Percentiles rank a stretch among this genome's conserved stretches.
These are phyloP conservation scores for Hydractinia echinata DNA, from an alignment of 30 jellyfish, hydroid and myxozoan genomes.

Conservation along the genomic window DNA sequence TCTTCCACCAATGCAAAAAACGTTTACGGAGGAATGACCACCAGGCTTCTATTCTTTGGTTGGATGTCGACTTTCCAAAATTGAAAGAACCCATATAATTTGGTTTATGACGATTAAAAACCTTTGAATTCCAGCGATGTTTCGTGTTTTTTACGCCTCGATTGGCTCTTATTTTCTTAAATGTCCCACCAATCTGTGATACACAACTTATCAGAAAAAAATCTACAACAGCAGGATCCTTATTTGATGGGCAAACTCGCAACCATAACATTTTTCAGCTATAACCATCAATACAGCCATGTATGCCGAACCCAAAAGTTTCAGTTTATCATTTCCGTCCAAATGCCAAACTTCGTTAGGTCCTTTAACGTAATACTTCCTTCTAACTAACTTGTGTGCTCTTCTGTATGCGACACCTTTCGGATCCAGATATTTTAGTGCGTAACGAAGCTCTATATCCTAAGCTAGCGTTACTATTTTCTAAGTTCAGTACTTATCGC, in stretches of 20 bases:
- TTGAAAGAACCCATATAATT: conserved; percentile 20
- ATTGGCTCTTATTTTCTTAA: conserved; percentile 23
- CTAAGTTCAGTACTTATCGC: not conserved
- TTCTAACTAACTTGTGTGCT: no score
- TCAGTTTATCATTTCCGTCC: no score
- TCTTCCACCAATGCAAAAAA: conserved; percentile 18
- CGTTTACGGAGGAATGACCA: conserved; percentile 35
- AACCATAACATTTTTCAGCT: no score
- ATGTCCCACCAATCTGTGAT: not conserved
- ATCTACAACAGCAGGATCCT: not conserved
- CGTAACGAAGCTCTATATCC: not conserved
- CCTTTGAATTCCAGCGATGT: conserved; percentile 18
- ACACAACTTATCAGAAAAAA: not conserved
- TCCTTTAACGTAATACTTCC: no score
- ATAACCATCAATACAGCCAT: no score
- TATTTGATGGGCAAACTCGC: no score
- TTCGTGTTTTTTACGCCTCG: conserved; percentile 38
- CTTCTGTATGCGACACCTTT: no score
- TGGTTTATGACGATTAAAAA: not conserved
- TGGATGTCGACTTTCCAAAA: no score
- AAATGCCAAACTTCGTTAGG: no score
- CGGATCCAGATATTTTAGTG: no score
- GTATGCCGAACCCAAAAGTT: no score
- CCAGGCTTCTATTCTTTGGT: conserved; percentile 51
- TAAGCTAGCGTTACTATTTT: no score